These are phyloP conservation scores for Halocynthia aurantium DNA, from an alignment of 23 tunicate genomes.

Conservation along the genomic window DNA sequence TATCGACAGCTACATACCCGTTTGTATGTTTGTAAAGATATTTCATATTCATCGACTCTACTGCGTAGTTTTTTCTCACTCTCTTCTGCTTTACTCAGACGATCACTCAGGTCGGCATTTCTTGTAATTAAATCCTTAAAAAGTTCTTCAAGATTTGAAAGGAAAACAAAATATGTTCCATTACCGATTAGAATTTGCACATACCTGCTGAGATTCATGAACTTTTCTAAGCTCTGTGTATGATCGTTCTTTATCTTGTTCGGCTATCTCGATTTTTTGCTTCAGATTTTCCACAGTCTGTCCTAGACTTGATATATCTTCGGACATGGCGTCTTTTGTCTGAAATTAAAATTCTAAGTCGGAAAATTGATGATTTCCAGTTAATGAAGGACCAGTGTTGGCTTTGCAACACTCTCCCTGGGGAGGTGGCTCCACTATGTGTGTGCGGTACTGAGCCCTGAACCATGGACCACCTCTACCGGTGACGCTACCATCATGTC, in stretches of 20 bases:
- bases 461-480: too few relatives aligned
- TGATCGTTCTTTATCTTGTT: conserved; percentile 73
- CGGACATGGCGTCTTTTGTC: conserved; percentile 29
- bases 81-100: conserved; percentile 24
- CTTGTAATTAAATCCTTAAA: conserved; percentile 62
- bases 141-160: background rate
- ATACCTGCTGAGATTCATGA: conserved; percentile 68
- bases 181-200: background rate
- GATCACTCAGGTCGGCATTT: conserved; percentile 65
- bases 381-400: too few relatives aligned
- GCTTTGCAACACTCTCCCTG: too few relatives aligned
- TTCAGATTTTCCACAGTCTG: conserved; percentile 33
- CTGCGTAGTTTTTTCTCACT: conserved; percentile 4
- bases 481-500: too few relatives aligned
- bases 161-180: too few relatives aligned
- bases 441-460: too few relatives aligned
- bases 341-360: background rate
- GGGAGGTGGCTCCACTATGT: too few relatives aligned
- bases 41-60: conserved; percentile 14
- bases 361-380: background rate
- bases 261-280: conserved; percentile 58
- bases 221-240: conserved; percentile 39
- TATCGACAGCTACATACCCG: conserved; percentile 2
- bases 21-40: conserved; percentile 11
- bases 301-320: conserved; percentile 36